Evolutionary conservation across 2,797 vertebrate genomes (phyloP).

Genomic region (Sternotherus odoratus): DNA sequence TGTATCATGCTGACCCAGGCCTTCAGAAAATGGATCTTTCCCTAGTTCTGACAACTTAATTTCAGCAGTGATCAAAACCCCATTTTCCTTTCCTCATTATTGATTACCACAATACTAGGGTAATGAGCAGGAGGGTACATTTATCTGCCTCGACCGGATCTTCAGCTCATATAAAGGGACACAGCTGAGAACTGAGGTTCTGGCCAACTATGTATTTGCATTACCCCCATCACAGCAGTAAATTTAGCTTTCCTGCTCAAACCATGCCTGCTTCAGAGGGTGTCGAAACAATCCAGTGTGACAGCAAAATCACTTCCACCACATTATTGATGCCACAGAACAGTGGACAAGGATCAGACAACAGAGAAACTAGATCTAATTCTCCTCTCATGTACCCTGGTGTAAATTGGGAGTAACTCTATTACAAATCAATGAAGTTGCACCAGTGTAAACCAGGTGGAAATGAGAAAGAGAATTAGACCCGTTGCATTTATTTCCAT

Average conservation of each 20-base stretch:
- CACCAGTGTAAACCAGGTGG: neutral
- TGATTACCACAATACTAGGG: slow-evolving; percentile 46
- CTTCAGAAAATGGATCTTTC: slow-evolving; percentile 18
- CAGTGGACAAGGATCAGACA: slow-evolving; percentile 5
- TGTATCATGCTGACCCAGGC: fast-evolving
- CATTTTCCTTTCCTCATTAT: slow-evolving; percentile 15
- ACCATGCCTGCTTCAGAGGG: slow-evolving; percentile 46
- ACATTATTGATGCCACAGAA: slow-evolving; percentile 57
- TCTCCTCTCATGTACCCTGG: slow-evolving; percentile 19
- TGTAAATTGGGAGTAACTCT: slow-evolving; percentile 24
- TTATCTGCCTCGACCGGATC: slow-evolving; percentile 56
- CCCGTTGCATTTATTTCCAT: neutral
- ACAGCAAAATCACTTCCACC: slow-evolving; percentile 26
- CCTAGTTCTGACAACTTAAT: slow-evolving; percentile 24
- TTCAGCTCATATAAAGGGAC: slow-evolving; percentile 44
- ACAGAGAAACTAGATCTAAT: slow-evolving; percentile 64
- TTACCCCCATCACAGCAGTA: slow-evolving; percentile 28
- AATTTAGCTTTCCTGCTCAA: slow-evolving; percentile 59
- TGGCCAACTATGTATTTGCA: slow-evolving; percentile 32
- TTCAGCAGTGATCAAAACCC: neutral
- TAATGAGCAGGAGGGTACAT: slow-evolving; percentile 38
- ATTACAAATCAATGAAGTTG: neutral
- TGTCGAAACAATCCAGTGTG: slow-evolving; percentile 61
- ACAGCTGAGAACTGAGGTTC: slow-evolving; percentile 58
- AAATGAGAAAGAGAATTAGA: neutral